Evolutionary conservation across 2,113 vertebrate genomes (phyloP), one percentile per base, ranked within the genome.

Genomic region (Grus americana): DNA sequence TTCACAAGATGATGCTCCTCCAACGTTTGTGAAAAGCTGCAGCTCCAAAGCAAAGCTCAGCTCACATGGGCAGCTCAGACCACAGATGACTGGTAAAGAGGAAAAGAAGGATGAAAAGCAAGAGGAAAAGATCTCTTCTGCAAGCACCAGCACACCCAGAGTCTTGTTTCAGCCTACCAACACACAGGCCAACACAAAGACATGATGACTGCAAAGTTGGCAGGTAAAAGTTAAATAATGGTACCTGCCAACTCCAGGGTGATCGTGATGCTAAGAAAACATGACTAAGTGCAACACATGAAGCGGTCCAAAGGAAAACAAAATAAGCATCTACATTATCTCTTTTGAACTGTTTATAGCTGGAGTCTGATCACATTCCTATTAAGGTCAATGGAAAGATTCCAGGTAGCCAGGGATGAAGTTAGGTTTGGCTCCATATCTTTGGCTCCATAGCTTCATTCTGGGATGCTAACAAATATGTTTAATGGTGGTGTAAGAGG

Each of bases 191-290:
- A 73, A 88, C 50, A 68, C 40, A 83, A 79, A 85, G 73, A 29
- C 24, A 15, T 16, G 44, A 57, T 75, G 83, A 66, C 58, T 72
- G 66, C 65, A 81, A 81, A 81, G 58, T 5, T 95, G 91, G 90
- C 62, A 82, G 70, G 70, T 93, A 34, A n/a, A 94, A 94, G 91
- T 87, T 85, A 96, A 95, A 91, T 91, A 93, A 47, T 38, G 34
- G 22, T 68, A 92, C 40, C 65, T 82, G 76, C 91, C 88, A 93
- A 9, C 40, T 66, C 34, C 61, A 87, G 83, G 78, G 83, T 85
- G 68, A 92, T 36, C 0, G 0, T 68, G 70, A 47, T 70, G 78
- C 73, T 93, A 75, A 92, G 91, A 89, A 93, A 95, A 87, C 44
- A 16, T 9, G 10, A 21, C 15, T 65, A 46, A 91, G n/a, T 52